Conservation (phyloP, 1,140 invertebrate species). For the Linepithema humile region DNA sequence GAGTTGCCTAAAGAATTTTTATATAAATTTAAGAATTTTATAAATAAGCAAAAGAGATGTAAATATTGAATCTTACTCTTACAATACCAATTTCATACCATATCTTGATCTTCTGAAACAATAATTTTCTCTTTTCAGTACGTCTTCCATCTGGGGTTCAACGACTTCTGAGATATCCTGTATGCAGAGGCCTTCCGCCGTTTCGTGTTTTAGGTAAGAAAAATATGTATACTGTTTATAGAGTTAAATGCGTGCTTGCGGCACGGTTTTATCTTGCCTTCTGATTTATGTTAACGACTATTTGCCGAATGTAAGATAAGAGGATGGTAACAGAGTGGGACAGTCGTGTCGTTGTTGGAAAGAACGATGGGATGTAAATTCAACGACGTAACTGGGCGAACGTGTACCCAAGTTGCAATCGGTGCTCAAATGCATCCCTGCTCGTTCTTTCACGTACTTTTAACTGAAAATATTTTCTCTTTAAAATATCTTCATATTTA, state of each 20-base stretch:
- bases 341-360: conserved; percentile 37
- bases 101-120: not conserved
- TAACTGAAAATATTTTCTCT: no score
- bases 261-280: conserved; percentile 43
- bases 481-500: no score
- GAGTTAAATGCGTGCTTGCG: conserved; percentile 36
- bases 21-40: no score
- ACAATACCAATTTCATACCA: no score
- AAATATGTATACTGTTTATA: conserved; percentile 51
- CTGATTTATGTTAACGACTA: conserved; percentile 58
- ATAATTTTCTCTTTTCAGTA: not conserved
- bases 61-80: no score
- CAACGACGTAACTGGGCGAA: not conserved
- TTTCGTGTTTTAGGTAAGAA: conserved; percentile 43
- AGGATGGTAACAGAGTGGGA: conserved; percentile 37
- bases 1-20: no score
- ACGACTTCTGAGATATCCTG: conserved; percentile 47
- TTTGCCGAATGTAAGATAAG: conserved; percentile 55
- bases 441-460: not conserved
- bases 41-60: no score
- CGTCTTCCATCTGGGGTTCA: conserved; percentile 32
- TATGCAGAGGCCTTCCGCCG: conserved; percentile 29
- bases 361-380: not conserved
- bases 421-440: not conserved
- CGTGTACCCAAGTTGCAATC: not conserved